phyloP scores from a whole-genome alignment of 1,140 invertebrate genomes.

The Oreohelix idahoensis region DNA sequence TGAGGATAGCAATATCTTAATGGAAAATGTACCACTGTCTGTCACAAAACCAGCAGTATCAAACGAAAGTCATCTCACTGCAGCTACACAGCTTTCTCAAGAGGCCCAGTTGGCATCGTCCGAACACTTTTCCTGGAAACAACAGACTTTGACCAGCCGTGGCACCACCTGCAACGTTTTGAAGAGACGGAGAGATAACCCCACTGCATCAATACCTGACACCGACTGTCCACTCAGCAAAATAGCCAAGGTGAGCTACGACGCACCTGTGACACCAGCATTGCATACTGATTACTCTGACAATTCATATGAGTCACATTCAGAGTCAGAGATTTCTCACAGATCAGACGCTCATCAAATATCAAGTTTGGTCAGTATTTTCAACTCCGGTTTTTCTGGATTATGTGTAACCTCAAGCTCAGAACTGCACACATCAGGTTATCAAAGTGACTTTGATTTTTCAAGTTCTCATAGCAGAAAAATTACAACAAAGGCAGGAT shows the following conservation, averaged over 20 bases:
- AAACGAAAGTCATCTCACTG: constrained; percentile 27
- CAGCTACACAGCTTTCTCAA: constrained; percentile 47
- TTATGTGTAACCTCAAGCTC: constrained; percentile 47
- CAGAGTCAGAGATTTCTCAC: constrained; percentile 49
- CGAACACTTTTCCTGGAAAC: constrained; percentile 38
- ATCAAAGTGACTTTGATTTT: constrained; percentile 10
- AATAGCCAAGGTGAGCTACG: constrained; percentile 34
- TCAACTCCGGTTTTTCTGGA: constrained; percentile 65
- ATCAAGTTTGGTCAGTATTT: constrained; percentile 66
- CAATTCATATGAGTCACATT: constrained; percentile 33
- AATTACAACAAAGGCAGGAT: background rate
- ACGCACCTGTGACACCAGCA: constrained; percentile 24
- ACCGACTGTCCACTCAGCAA: constrained; percentile 46
- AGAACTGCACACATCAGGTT: background rate
- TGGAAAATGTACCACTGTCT: constrained; percentile 2
- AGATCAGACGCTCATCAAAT: constrained; percentile 61
- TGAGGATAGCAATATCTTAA: constrained; percentile 35
- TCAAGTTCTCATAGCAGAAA: background rate
- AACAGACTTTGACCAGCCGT: background rate
- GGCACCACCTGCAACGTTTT: constrained; percentile 24
- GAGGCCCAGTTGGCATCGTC: constrained; percentile 39
- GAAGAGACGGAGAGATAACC: constrained; percentile 45
- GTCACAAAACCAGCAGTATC: constrained; percentile 4
- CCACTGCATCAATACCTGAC: constrained; percentile 25
- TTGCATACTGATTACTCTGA: constrained; percentile 39